Evolutionary conservation across 2,888 invertebrate species (phyloP), one percentile per base, ranked within the genome.

Genomic region (Meganola albula): DNA sequence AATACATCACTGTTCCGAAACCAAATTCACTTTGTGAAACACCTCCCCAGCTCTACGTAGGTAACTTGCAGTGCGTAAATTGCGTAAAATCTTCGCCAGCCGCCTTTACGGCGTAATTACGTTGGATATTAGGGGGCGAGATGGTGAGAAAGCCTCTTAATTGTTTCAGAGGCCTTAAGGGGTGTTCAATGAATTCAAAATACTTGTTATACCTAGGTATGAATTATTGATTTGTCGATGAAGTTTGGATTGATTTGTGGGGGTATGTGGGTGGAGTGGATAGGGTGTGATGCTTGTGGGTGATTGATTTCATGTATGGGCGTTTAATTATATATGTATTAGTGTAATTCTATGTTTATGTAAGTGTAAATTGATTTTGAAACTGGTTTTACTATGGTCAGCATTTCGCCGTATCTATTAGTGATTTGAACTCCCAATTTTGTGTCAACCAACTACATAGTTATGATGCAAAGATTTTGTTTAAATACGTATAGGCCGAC

Each of bases 21-120:
- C n/a, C n/a, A n/a, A n/a, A n/a, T n/a, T n/a, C n/a, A n/a, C n/a
- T n/a, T n/a, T n/a, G n/a, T n/a, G n/a, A n/a, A n/a, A 20, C 20
- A 20, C 20, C 7, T 20, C 16, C 16, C 16, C 16, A 16, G 6
- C 16, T 20, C 20, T n/a, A 3, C 20, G 3, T 22, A 32, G 24
- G 45, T 62, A 55, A 60, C 57, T 55, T 51, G 45, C 63, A 65
- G 64, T 63, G 52, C 53, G 55, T 54, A 47, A 48, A 74, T 75
- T 71, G 69, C 75, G 80, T 79, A 74, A 84, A 83, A 80, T 82
- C 83, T 77, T 74, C 73, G 58, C 67, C 14, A 31, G 47, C 54
- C 20, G 7, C 20, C 20, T 58, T 74, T 73, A 76, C 69, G 62
- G 63, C 63, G 80, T 77, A 78, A 83, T 83, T 79, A 80, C 74